Evolutionary conservation across 2,888 invertebrate species (phyloP).

Genomic region (Gerris lacustris): DNA sequence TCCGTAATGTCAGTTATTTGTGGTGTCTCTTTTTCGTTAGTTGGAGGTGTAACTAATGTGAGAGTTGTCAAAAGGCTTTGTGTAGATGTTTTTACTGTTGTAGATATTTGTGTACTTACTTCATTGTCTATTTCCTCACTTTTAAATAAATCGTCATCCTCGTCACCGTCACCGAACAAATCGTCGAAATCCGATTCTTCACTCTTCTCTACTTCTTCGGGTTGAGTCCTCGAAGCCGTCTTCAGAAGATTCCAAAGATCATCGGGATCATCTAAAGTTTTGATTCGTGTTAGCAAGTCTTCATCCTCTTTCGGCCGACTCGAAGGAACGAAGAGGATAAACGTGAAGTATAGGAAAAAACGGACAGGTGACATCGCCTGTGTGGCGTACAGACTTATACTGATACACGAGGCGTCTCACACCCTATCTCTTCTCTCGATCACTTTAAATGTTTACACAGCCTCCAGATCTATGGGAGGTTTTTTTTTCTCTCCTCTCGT

Average conservation of each 20-base stretch:
- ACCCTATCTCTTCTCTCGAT: neutral
- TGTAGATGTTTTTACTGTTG: slow-evolving; percentile 2
- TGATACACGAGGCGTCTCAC: neutral
- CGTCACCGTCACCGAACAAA: neutral
- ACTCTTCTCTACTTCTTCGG: neutral
- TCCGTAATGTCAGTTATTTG: too few relatives aligned
- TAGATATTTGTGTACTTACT: neutral
- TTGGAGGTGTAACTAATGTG: too few relatives aligned
- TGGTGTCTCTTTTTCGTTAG: too few relatives aligned
- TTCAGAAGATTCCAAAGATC: neutral
- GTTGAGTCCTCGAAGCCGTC: neutral
- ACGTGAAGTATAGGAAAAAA: neutral
- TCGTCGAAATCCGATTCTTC: neutral
- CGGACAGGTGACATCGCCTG: neutral
- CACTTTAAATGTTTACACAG: neutral
- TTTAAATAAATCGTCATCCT: slow-evolving; percentile 8
- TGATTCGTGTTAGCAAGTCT: neutral
- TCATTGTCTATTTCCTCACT: neutral
- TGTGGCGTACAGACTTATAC: neutral
- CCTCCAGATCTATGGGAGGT: neutral
- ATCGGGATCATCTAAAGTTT: neutral
- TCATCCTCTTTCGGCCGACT: neutral
- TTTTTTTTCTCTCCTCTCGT: too few relatives aligned
- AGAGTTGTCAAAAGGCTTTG: neutral
- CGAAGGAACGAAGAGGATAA: neutral